Percentiles rank a stretch among this genome's conserved stretches.
Evolutionary conservation across 2,888 invertebrate genomes (phyloP).

Genomic region (Drosophila mulleri): DNA sequence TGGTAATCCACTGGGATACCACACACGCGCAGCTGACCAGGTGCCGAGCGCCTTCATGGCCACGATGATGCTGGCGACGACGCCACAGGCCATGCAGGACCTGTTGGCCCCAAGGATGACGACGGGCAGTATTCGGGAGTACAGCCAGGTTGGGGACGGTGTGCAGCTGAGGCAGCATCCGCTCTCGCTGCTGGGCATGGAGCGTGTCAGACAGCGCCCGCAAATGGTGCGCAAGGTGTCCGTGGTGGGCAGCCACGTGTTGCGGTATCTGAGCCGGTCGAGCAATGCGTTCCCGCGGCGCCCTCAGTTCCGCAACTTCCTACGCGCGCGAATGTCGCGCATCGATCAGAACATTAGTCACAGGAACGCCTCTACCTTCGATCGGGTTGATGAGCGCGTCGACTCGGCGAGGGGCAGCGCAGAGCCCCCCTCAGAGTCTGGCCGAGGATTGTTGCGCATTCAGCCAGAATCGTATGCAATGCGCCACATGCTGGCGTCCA

Average conservation of each 20-base stretch:
- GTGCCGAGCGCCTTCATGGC: constrained; percentile 8
- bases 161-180: constrained; percentile 8
- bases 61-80: constrained; percentile 6
- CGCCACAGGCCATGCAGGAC: constrained; percentile 2
- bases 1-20: constrained; percentile 3
- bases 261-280: constrained; percentile 35
- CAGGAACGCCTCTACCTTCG: neutral
- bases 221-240: constrained; percentile 46
- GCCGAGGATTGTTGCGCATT: neutral
- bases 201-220: constrained; percentile 17
- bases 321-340: neutral
- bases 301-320: constrained; percentile 4
- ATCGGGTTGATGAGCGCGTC: neutral
- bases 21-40: neutral
- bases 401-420: neutral
- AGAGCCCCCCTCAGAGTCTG: neutral
- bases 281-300: constrained; percentile 22
- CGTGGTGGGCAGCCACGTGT: constrained; percentile 44
- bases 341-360: constrained; percentile 2
- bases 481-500: neutral
- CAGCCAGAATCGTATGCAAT: neutral
- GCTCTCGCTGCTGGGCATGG: neutral
- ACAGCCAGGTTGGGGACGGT: constrained; percentile 39
- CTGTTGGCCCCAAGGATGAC: neutral
- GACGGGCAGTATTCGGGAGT: constrained; percentile 26